phyloP scores from a whole-genome alignment of 2,797 vertebrate species.

The Hylomyscus alleni region DNA sequence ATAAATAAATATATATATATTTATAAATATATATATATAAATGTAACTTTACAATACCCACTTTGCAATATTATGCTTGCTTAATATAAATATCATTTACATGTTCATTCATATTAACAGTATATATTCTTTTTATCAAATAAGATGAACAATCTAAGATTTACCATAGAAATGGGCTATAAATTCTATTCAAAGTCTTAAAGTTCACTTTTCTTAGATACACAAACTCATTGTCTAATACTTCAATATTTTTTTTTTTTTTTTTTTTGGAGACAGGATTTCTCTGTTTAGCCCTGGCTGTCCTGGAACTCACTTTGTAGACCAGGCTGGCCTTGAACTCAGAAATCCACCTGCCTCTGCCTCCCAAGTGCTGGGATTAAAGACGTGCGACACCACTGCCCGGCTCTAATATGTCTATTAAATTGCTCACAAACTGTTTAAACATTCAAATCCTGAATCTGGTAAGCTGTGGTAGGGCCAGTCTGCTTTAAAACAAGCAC shows the following conservation, averaged over 20 bases:
- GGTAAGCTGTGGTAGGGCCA: not conserved
- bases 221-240: not conserved
- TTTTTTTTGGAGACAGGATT: too few species aligned
- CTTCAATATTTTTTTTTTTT: not conserved
- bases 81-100: not conserved
- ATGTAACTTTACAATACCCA: not conserved
- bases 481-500: slow-evolving; percentile 7
- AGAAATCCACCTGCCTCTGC: too few species aligned
- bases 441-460: slow-evolving; percentile 34
- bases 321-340: too few species aligned
- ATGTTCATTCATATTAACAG: not conserved
- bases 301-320: too few species aligned
- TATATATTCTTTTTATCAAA: slow-evolving; percentile 27
- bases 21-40: not conserved
- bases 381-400: too few species aligned
- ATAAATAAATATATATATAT: too few species aligned
- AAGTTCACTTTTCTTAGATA: slow-evolving; percentile 23
- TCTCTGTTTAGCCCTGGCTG: too few species aligned
- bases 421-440: slow-evolving; percentile 30
- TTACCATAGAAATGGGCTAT: slow-evolving; percentile 22
- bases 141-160: slow-evolving; percentile 42
- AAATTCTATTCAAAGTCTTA: slow-evolving; percentile 55
- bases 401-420: not conserved
- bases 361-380: too few species aligned
- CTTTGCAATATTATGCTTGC: not conserved